A percentile compares a stretch with the other conserved stretches of the same genome.
These are phyloP conservation scores for Andrena hattorfiana DNA, from an alignment of 2,888 invertebrate genomes.

Conservation along the genomic window DNA sequence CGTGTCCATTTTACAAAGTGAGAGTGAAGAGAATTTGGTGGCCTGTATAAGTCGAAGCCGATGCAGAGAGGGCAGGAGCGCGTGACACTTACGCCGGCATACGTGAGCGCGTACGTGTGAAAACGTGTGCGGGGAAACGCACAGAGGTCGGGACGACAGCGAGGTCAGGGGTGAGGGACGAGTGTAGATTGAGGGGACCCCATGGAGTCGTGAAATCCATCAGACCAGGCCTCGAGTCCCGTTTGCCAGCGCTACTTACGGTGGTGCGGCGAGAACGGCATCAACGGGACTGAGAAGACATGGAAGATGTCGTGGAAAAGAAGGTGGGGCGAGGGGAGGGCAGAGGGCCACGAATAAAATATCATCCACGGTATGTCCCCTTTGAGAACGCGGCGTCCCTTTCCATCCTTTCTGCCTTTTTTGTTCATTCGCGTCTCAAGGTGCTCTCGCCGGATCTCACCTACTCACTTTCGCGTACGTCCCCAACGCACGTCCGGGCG, in stretches of 20 bases:
- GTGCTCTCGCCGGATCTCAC: conserved; percentile 50
- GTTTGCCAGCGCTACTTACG: conserved; percentile 80
- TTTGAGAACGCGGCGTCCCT: conserved; percentile 75
- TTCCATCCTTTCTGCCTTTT: conserved; percentile 57
- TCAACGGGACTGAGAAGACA: conserved; percentile 75
- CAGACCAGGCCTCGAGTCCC: conserved; percentile 79
- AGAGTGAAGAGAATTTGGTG: conserved; percentile 51
- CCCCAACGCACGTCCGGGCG: conserved; percentile 53
- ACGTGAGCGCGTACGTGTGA: conserved; percentile 62
- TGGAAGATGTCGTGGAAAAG: conserved; percentile 57
- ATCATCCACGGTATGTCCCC: conserved; percentile 80
- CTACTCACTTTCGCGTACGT: conserved; percentile 40
- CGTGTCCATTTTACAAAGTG: conserved; percentile 43
- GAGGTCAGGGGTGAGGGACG: conserved; percentile 72
- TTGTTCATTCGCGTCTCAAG: conserved; percentile 50
- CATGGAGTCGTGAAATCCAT: conserved; percentile 83
- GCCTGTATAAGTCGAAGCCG: conserved; percentile 38
- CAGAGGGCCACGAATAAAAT: conserved; percentile 79
- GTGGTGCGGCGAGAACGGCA: conserved; percentile 75
- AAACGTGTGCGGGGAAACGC: conserved; percentile 66
- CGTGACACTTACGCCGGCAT: conserved; percentile 57
- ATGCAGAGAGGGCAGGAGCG: conserved; percentile 38
- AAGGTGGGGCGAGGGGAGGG: conserved; percentile 46
- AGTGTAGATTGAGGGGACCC: conserved; percentile 82
- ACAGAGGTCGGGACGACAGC: conserved; percentile 56